Percentiles rank a stretch among this genome's conserved stretches.
Evolutionary conservation across 2,888 invertebrate species (phyloP).

Genomic region (Augiades crinisus): DNA sequence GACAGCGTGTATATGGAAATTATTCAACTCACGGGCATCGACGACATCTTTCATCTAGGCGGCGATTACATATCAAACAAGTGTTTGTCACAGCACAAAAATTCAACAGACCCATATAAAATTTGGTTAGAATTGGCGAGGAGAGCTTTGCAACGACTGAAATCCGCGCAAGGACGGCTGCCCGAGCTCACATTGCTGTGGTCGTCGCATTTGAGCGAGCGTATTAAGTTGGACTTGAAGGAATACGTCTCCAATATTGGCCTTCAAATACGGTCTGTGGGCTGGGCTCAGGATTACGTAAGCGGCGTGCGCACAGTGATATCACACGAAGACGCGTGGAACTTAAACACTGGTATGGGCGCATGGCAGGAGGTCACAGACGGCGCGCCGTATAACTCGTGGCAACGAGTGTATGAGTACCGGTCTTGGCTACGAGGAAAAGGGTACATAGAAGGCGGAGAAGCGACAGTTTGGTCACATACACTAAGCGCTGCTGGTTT

Average conservation of each 20-base stretch:
- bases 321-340: slow-evolving; percentile 92
- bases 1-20: slow-evolving; percentile 87
- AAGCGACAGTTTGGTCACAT: slow-evolving; percentile 91
- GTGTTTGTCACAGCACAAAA: slow-evolving; percentile 85
- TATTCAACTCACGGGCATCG: slow-evolving; percentile 86
- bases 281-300: slow-evolving; percentile 78
- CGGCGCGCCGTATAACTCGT: slow-evolving; percentile 90
- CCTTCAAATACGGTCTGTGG: slow-evolving; percentile 82
- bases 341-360: slow-evolving; percentile 91
- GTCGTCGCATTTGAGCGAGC: slow-evolving; percentile 48
- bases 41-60: slow-evolving; percentile 90
- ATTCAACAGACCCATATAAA: slow-evolving; percentile 83
- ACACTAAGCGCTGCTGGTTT: slow-evolving; percentile 85
- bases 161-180: slow-evolving; percentile 68
- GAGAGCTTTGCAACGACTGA: slow-evolving; percentile 80
- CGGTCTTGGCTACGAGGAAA: slow-evolving; percentile 80
- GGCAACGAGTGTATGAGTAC: slow-evolving; percentile 92
- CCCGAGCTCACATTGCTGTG: slow-evolving; percentile 57
- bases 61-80: slow-evolving; percentile 87
- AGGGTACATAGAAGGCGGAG: slow-evolving; percentile 85
- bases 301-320: slow-evolving; percentile 86
- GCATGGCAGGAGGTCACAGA: slow-evolving; percentile 89
- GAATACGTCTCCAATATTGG: slow-evolving; percentile 46
- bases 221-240: slow-evolving; percentile 49
- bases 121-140: slow-evolving; percentile 88